These are phyloP conservation scores for Hystrix cristata DNA, from an alignment of 2,113 vertebrate genomes.

Conservation along the genomic window DNA sequence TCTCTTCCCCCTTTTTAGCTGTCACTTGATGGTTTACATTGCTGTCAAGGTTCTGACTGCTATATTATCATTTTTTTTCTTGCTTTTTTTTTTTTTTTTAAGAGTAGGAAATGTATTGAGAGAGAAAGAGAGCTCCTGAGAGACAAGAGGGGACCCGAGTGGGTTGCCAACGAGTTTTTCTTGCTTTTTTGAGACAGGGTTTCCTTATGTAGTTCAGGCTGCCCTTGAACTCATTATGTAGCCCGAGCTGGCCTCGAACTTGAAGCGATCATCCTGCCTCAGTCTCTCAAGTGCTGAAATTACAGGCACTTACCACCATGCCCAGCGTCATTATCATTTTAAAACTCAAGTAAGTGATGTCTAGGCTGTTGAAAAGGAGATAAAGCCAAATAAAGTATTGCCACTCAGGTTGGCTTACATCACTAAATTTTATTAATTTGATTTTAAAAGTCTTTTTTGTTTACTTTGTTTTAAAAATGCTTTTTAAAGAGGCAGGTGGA, in stretches of 20 bases:
- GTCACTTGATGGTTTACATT: neutral
- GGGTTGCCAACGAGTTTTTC: too few relatives aligned
- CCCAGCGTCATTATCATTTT: neutral
- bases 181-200: too few relatives aligned
- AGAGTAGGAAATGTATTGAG: too few relatives aligned
- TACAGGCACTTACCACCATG: neutral
- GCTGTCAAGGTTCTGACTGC: too few relatives aligned
- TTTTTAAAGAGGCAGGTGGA: neutral
- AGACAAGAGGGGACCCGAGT: too few relatives aligned
- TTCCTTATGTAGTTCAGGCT: neutral
- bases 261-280: neutral
- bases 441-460: conserved; percentile 9
- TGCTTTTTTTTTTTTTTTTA: too few relatives aligned
- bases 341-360: neutral
- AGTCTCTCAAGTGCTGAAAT: neutral
- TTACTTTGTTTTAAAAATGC: neutral
- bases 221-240: neutral
- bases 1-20: neutral
- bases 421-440: conserved; percentile 52
- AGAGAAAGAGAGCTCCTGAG: too few relatives aligned
- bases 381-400: neutral
- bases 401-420: neutral
- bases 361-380: neutral
- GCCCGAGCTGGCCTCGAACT: neutral
- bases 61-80: too few relatives aligned